Base-by-base conservation (phyloP, 2,113 vertebrate species). In the Vimba vimba region DNA sequence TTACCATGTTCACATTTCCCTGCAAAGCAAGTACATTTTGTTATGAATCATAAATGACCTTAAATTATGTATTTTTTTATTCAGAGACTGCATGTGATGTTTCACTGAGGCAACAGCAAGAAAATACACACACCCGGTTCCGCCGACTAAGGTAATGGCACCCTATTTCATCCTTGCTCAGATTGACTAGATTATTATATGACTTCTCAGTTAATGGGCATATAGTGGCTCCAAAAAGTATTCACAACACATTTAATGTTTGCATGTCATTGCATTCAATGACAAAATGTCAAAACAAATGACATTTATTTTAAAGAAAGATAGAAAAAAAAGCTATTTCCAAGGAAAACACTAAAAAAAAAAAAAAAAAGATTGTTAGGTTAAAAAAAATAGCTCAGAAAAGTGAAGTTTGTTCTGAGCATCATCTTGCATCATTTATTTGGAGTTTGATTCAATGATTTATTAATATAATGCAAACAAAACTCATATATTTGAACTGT, bases 241-340 rank as follows among this genome's bases (percentile, higher is more conserved):
- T 69, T 21, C 39, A 39, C 33, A 39, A 68, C 64, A 19, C 15
- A 66, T 66, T 15, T 30, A 68, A 23, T 71, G 68, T 71, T 71
- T 39, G 4, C 19, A 69, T 39, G 33, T 11, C 33, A 39, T 39
- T 69, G 68, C 68, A 39, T 39, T 71, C 2, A 9, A 71, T 12
- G 23, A 23, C 33, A 71, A 39, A 71, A 71, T 71, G 68, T 71
- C 33, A 71, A 71, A 23, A 19, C 33, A 71, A 71, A 39, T 71
- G 68, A 9, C 33, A 71, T 71, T 71, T 39, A 39, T 23, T 39
- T 71, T 23, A 39, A 69, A 11, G 33, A 23, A 71, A 71, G 17
- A 23, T 23, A 69, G 6, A 7, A n/a, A n/a, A n/a, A n/a, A n/a
- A n/a, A n/a, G n/a, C n/a, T 9, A 9, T 68, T 19, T 68, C 10